These are phyloP conservation scores for Muntiacus reevesi DNA, from an alignment of 2,113 vertebrate genomes.

Conservation along the genomic window DNA sequence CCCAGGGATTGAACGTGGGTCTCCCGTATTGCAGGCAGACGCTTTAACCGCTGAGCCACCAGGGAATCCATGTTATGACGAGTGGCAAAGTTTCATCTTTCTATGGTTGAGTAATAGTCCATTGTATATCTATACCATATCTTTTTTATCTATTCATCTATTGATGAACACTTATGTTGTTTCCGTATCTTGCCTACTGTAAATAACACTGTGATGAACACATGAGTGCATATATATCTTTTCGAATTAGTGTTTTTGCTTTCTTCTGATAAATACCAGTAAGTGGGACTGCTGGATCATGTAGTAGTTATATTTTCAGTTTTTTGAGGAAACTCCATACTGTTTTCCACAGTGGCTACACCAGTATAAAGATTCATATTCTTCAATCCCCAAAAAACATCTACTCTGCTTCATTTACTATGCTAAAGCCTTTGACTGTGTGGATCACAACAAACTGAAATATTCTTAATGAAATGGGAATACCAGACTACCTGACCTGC, in stretches of 20 bases:
- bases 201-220: background rate
- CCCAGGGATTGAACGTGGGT: too few species aligned
- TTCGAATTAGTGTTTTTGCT: background rate
- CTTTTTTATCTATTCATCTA: background rate
- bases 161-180: background rate
- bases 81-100: background rate
- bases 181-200: background rate
- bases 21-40: too few species aligned
- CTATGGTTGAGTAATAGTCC: background rate
- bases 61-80: background rate
- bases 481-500: background rate
- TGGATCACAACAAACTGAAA: background rate
- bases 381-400: background rate
- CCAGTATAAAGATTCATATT: background rate
- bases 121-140: background rate
- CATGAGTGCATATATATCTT: background rate
- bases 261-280: background rate
- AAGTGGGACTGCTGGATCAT: background rate
- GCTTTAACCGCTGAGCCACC: too few species aligned
- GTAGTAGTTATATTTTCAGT: background rate
- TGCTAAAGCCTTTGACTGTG: background rate
- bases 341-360: background rate
- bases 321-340: background rate
- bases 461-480: background rate
- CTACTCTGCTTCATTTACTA: background rate